Percentiles rank a stretch among this genome's conserved stretches.
phyloP scores from a whole-genome alignment of 2,113 vertebrate species.

The Dicentrarchus labrax region DNA sequence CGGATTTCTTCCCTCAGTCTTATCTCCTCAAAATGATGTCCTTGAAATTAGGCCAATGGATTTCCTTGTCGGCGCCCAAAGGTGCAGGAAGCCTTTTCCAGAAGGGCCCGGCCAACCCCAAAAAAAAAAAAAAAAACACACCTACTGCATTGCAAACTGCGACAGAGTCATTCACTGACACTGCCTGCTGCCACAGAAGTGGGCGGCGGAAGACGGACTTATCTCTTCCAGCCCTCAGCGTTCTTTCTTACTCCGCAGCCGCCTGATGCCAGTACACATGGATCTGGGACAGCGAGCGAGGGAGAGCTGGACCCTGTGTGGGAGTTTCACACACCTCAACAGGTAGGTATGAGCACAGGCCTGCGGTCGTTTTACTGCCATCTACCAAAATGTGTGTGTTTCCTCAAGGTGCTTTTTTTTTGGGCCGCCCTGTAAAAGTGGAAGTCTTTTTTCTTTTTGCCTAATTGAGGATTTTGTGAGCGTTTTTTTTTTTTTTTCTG shows the following conservation, averaged over 20 bases:
- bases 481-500: background rate
- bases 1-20: background rate
- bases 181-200: constrained; percentile 7
- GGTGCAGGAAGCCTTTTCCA: constrained; percentile 38
- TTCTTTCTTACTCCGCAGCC: constrained; percentile 18
- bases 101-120: constrained; percentile 3
- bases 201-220: constrained; percentile 32
- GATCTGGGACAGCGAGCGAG: background rate
- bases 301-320: background rate
- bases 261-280: constrained; percentile 10
- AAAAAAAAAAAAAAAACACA: constrained; percentile 41
- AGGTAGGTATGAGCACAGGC: constrained; percentile 46
- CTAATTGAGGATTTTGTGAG: background rate
- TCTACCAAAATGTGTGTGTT: background rate
- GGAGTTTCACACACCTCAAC: background rate
- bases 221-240: constrained; percentile 21
- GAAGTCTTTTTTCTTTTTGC: background rate
- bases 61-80: constrained; percentile 40
- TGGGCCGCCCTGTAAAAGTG: background rate
- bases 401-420: background rate
- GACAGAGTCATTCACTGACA: constrained; percentile 19
- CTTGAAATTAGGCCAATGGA: constrained; percentile 12
- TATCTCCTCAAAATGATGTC: background rate
- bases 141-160: constrained; percentile 19
- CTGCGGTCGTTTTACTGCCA: no score